Evolutionary conservation across 1,140 invertebrate species (phyloP).

Genomic region (Camponotus floridanus): DNA sequence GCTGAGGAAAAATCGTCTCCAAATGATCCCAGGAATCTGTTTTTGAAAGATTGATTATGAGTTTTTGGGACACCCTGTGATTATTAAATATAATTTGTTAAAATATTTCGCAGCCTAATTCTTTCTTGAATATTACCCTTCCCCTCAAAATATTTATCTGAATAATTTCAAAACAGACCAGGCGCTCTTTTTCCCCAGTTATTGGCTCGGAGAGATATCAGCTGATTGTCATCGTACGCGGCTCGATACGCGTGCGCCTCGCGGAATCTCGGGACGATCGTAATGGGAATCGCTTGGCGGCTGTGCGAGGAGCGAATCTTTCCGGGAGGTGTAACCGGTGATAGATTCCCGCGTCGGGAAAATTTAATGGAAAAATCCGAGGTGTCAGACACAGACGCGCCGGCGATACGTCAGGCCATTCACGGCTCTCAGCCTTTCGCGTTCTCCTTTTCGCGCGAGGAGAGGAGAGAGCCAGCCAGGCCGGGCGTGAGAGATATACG

Average conservation of each 20-base stretch:
- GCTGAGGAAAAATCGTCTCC: too few species aligned
- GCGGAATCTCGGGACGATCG: constrained; percentile 78
- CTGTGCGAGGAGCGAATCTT: constrained; percentile 74
- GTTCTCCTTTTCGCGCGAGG: constrained; percentile 69
- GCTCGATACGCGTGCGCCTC: constrained; percentile 74
- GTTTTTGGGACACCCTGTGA: too few species aligned
- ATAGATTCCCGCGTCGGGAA: constrained; percentile 85
- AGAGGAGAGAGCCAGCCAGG: constrained; percentile 5
- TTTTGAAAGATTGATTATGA: too few species aligned
- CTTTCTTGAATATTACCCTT: too few species aligned
- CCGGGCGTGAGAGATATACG: constrained; percentile 64
- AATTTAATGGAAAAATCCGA: constrained; percentile 86
- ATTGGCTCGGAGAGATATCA: constrained; percentile 42
- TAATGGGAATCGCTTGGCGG: constrained; percentile 82
- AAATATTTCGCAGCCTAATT: too few species aligned
- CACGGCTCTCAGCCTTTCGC: constrained; percentile 74
- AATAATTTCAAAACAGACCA: constrained; percentile 14
- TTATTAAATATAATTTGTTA: too few species aligned
- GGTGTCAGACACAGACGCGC: constrained; percentile 85
- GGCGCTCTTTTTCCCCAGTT: constrained; percentile 7
- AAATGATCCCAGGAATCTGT: too few species aligned
- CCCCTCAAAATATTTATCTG: not conserved
- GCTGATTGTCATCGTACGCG: constrained; percentile 19
- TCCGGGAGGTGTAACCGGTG: constrained; percentile 82
- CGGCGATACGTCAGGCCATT: constrained; percentile 85